Base-by-base conservation (phyloP, 2,797 vertebrate genomes). In the Bradypus variegatus region DNA sequence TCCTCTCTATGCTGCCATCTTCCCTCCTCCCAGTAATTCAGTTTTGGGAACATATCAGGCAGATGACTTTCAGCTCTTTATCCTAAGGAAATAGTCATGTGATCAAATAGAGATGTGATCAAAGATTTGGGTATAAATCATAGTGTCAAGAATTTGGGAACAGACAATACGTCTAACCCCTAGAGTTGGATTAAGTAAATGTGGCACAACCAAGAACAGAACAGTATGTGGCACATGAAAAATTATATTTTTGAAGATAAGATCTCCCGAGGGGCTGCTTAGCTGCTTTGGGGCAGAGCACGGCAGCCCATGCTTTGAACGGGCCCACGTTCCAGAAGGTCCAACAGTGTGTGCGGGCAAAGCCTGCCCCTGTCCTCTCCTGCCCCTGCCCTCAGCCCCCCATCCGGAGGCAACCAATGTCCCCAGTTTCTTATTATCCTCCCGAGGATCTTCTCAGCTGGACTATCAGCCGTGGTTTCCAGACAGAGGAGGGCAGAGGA, bases 361-460 rank as follows among this genome's bases (percentile, higher is more conserved):
- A 31, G 48, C 45, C 8, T 0, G 27, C 3, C 65, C 9, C 18
- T 18, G n/a, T 36, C 6, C 10, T 33, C 4, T 55, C 45, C 72
- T 27, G 23, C 33, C 11, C 9, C 55, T 36, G 1, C 13, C 62
- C 60, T 27, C 18, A 21, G 5, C 7, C 2, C 10, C 23, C 65
- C 70, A n/a, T 50, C 33, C 3, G 25, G 65, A 78, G 38, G 65
- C 33, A 12, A 2, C 27, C 9, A 0, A 0, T 1, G 0, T 2
- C 2, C 27, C 48, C 73, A 19, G 0, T 2, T 70, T 55, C 82
- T 29, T 55, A 5, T 23, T 13, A 0, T 41, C 36, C 36, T 55
- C 72, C 69, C 18, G 0, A 25, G n/a, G 77, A 12, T 7, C 33
- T 29, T 86, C 55, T 29, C 19, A 14, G 31, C 55, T 18, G 58